These are phyloP conservation scores for Odobenus rosmarus DNA, from an alignment of 2,113 vertebrate genomes.

Conservation along the genomic window DNA sequence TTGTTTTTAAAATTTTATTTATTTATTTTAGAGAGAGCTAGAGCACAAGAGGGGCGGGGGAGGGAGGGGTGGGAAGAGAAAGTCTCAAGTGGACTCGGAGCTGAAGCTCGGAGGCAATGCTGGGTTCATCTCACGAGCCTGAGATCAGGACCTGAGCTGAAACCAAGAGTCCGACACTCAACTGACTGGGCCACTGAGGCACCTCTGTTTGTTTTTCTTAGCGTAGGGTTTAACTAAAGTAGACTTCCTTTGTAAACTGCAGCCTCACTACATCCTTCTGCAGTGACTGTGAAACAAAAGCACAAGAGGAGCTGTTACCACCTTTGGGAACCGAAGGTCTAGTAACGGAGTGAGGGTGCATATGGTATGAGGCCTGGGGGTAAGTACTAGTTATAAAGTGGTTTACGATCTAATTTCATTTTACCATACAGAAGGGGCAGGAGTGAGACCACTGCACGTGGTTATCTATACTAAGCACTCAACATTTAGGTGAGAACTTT, in stretches of 20 bases:
- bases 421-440: background rate
- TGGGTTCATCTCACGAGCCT: background rate
- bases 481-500: background rate
- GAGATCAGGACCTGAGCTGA: background rate
- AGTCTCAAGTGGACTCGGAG: background rate
- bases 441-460: background rate
- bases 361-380: background rate
- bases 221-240: constrained; percentile 27
- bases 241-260: constrained; percentile 12
- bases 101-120: background rate
- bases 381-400: background rate
- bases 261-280: background rate
- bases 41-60: background rate
- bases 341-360: background rate
- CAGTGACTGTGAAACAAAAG: constrained; percentile 45
- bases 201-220: background rate
- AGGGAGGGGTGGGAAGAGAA: background rate
- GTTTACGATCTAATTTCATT: background rate
- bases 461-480: background rate
- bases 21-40: background rate
- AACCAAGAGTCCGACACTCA: background rate
- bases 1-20: background rate
- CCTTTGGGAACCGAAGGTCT: background rate
- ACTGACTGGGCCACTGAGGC: background rate
- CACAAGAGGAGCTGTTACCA: background rate